phyloP scores from a whole-genome alignment of 2,113 vertebrate genomes.

The Equus przewalskii region DNA sequence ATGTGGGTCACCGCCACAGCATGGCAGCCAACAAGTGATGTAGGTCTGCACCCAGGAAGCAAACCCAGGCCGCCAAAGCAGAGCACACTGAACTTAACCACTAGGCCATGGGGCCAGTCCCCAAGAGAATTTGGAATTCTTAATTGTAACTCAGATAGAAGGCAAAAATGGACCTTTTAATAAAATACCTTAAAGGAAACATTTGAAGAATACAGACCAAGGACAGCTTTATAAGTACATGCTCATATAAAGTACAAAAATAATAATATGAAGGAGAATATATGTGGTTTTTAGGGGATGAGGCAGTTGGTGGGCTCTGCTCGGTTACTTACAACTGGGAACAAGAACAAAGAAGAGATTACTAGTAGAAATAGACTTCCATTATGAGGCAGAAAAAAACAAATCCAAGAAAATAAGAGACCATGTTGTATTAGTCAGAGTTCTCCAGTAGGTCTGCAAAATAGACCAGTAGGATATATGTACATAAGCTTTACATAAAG shows the following conservation, averaged over 20 bases:
- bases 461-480: neutral
- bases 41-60: no score
- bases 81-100: no score
- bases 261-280: neutral
- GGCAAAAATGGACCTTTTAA: neutral
- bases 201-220: neutral
- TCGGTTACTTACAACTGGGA: neutral
- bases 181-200: neutral
- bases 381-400: neutral
- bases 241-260: neutral
- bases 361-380: neutral
- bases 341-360: neutral
- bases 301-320: neutral
- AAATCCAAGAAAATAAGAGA: neutral
- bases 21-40: no score
- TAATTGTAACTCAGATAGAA: neutral
- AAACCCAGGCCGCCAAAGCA: no score
- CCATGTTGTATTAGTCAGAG: neutral
- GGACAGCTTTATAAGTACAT: neutral
- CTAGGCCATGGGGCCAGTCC: no score
- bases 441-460: neutral
- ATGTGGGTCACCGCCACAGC: no score
- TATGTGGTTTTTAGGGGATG: neutral
- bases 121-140: neutral
- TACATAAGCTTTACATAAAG: neutral